Percentiles rank a stretch among this genome's conserved stretches.
Conservation (phyloP, 2,888 invertebrate genomes). For the Lasius platythorax region DNA sequence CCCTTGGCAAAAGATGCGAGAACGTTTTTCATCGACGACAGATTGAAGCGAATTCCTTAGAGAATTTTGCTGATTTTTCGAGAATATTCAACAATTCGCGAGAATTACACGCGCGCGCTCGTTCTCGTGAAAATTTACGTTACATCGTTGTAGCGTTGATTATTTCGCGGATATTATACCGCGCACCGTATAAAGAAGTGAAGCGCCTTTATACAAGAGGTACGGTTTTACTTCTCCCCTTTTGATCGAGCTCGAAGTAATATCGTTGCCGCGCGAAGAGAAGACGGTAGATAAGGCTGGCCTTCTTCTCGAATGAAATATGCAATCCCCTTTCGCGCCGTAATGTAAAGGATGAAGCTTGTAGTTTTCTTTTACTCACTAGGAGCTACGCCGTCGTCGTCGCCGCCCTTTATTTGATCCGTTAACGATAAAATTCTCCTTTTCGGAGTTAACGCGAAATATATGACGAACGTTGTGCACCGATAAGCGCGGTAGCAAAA, state of each 20-base stretch:
- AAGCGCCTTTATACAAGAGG: slow-evolving; percentile 16
- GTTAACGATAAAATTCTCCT: slow-evolving; percentile 40
- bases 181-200: background rate
- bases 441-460: background rate
- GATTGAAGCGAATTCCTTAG: background rate
- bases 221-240: slow-evolving; percentile 11
- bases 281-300: slow-evolving; percentile 11
- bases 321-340: background rate
- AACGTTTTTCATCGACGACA: background rate
- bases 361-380: slow-evolving; percentile 4
- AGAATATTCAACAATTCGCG: background rate
- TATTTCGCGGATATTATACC: slow-evolving; percentile 19
- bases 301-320: slow-evolving; percentile 34
- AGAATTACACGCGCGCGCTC: background rate
- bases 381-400: background rate
- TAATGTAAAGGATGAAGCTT: slow-evolving; percentile 32
- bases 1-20: slow-evolving; percentile 2
- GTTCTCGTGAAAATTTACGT: background rate
- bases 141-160: background rate
- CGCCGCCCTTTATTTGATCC: slow-evolving; percentile 6
- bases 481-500: background rate
- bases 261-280: slow-evolving; percentile 5
- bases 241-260: slow-evolving; percentile 46
- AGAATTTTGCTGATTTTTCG: background rate
- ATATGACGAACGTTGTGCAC: background rate